phyloP scores from a whole-genome alignment of 1,140 invertebrate species.

The Drosophila kepulauana region DNA sequence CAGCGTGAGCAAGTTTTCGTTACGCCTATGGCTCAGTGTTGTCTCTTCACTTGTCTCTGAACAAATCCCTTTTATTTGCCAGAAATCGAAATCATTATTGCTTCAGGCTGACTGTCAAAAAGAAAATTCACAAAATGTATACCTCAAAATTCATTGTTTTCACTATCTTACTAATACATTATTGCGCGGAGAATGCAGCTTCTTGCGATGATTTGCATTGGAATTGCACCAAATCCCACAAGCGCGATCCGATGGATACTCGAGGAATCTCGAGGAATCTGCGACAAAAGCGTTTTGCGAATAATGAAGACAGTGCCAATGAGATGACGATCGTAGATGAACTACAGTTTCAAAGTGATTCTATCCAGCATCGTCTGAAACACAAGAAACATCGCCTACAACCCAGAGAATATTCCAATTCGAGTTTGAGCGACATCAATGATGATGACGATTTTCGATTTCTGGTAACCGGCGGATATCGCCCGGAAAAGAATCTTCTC shows the following conservation, averaged over 20 bases:
- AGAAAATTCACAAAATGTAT: slow-evolving; percentile 34
- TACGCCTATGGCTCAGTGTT: too few relatives aligned
- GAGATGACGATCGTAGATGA: neutral
- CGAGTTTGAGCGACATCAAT: neutral
- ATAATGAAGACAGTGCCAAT: neutral
- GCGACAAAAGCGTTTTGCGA: neutral
- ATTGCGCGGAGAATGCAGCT: neutral
- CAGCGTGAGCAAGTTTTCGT: too few relatives aligned
- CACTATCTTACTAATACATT: neutral
- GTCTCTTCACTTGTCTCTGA: too few relatives aligned
- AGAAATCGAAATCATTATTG: neutral
- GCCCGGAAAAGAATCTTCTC: neutral
- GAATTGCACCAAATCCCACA: neutral
- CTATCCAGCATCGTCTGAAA: neutral
- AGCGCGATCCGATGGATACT: too few relatives aligned
- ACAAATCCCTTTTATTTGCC: neutral
- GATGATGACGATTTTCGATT: slow-evolving; percentile 48
- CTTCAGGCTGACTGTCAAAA: neutral
- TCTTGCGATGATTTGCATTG: neutral
- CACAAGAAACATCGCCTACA: neutral
- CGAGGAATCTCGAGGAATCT: neutral
- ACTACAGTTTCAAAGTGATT: neutral
- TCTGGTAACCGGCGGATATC: slow-evolving; percentile 55
- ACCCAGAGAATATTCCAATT: neutral
- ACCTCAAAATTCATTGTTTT: slow-evolving; percentile 58